Evolutionary conservation across 2,113 vertebrate species (phyloP).

Genomic region (Hepsetus odoe): DNA sequence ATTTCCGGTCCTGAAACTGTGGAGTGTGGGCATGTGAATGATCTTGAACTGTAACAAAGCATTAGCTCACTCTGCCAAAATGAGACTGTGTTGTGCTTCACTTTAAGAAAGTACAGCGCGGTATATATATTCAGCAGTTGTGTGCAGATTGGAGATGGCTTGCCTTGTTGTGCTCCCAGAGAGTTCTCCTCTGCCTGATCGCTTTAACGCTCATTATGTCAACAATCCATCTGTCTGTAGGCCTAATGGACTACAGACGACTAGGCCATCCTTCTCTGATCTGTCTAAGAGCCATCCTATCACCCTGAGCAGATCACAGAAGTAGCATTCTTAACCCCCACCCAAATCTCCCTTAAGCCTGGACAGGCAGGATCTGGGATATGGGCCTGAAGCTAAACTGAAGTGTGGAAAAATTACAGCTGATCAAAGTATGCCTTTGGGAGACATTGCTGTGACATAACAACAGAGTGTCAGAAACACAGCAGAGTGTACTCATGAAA

Average conservation of each 20-base stretch:
- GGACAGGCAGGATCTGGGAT: background rate
- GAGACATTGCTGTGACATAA: background rate
- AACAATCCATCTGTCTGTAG: constrained; percentile 24
- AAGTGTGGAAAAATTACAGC: background rate
- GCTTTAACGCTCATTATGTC: constrained; percentile 3
- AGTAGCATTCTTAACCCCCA: background rate
- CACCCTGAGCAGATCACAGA: background rate
- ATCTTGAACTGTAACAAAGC: background rate
- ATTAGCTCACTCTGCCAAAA: background rate
- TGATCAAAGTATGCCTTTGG: background rate
- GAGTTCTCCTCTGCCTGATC: constrained; percentile 19
- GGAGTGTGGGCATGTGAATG: too few relatives aligned
- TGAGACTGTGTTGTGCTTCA: background rate
- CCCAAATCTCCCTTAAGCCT: background rate
- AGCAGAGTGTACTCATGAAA: background rate
- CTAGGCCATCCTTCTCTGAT: background rate
- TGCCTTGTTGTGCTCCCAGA: constrained; percentile 2
- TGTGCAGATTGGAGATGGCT: background rate
- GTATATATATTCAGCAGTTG: background rate
- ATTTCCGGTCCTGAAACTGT: too few relatives aligned
- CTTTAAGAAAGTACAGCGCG: constrained; percentile 1
- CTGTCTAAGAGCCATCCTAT: constrained; percentile 2
- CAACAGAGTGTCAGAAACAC: background rate
- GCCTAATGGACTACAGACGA: constrained; percentile 14
- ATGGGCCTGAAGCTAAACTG: background rate